Percentiles rank a stretch among this genome's conserved stretches.
Evolutionary conservation across 2,888 invertebrate species (phyloP).

Genomic region (Ophonus ardosiacus): DNA sequence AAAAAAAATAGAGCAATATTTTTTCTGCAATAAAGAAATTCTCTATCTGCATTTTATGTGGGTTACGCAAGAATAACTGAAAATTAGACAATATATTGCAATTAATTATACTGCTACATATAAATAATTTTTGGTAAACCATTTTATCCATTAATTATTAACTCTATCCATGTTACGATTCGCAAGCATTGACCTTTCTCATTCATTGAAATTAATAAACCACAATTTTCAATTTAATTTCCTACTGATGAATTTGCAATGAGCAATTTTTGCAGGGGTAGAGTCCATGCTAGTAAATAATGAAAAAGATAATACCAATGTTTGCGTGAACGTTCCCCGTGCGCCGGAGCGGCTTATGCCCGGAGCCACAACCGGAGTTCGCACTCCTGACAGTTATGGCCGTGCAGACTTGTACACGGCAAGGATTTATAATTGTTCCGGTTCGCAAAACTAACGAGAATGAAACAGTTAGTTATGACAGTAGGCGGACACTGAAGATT

Average conservation of each 20-base stretch:
- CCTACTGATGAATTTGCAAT: constrained; percentile 9
- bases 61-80: too few relatives aligned
- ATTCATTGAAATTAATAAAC: constrained; percentile 14
- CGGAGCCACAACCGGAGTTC: background rate
- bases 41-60: too few relatives aligned
- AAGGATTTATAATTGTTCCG: constrained; percentile 43
- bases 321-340: constrained; percentile 21
- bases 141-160: background rate
- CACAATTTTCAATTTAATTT: constrained; percentile 22
- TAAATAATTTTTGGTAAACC: too few relatives aligned
- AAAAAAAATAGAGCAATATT: too few relatives aligned
- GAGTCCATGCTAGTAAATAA: background rate
- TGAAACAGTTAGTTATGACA: constrained; percentile 25
- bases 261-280: constrained; percentile 15
- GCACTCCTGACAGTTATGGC: constrained; percentile 1
- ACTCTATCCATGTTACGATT: background rate
- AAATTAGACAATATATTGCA: too few relatives aligned
- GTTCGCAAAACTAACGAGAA: constrained; percentile 17
- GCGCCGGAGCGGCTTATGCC: background rate
- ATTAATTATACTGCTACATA: too few relatives aligned
- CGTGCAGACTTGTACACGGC: constrained; percentile 6
- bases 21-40: too few relatives aligned
- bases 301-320: constrained; percentile 21
- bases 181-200: background rate
- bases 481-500: constrained; percentile 5